Base-by-base conservation (phyloP, 1,140 invertebrate species). In the Pararge aegeria region DNA sequence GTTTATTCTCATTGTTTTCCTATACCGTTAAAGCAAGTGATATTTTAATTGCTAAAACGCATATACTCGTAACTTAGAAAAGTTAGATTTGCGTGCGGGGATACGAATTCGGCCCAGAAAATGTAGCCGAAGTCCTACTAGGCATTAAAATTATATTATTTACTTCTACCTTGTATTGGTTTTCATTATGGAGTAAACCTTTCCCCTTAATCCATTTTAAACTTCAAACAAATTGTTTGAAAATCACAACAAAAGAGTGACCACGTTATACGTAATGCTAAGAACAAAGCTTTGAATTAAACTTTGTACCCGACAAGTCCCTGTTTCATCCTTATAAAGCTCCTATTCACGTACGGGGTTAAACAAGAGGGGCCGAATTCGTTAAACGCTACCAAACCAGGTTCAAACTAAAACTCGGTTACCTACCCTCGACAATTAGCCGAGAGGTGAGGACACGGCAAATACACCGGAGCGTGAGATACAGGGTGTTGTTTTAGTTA, bases 331-430 rank as follows among this genome's bases (percentile, higher is more conserved):
- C 60, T 37, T 34, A 51, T 50, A 52, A 62, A 62, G 54, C 62
- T 55, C 64, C 61, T 61, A 58, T 67, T 64, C 68, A 71, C 68
- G 68, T 68, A 58, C 57, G 46, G 51, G 38, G 38, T 62, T 68
- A 71, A 71, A 64, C 68, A 69, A 69, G 59, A 63, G 50, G 53
- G 72, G 54, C 69, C 68, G 71, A 75, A 76, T 78, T 80, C 75
- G 72, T 78, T 78, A 78, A 77, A 68, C 68, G 66, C 64, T 63
- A 66, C 70, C 68, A 73, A 81, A 78, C 74, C 70, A 73, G 69
- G 75, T 79, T 73, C 65, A 68, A 81, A 79, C 74, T 79, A 75
- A 79, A 79, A 78, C 73, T 77, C 70, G 56, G 70, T 79, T 81
- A 78, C 63, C 62, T 70, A 64, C 49, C 50, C 68, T 68, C 62